phyloP scores from a whole-genome alignment of 2,888 invertebrate species.

The Boloria euphrosyne region DNA sequence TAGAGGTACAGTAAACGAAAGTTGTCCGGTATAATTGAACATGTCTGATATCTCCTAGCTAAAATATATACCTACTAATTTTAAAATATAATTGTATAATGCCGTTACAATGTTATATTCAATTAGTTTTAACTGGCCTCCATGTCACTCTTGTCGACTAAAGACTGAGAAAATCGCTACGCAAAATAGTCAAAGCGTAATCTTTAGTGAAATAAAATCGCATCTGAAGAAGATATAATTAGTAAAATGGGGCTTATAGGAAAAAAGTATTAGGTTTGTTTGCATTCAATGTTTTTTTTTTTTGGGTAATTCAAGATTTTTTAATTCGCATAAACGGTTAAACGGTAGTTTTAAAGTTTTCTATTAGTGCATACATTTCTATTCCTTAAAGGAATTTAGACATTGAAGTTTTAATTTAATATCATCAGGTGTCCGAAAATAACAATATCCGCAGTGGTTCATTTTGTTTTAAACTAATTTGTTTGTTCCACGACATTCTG shows the following conservation, averaged over 20 bases:
- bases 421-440: slow-evolving; percentile 61
- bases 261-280: background rate
- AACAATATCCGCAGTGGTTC: slow-evolving; percentile 30
- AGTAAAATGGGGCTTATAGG: background rate
- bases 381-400: slow-evolving; percentile 2
- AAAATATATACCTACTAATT: slow-evolving; percentile 15
- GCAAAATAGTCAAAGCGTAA: slow-evolving; percentile 53
- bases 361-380: background rate
- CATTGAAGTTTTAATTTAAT: slow-evolving; percentile 52
- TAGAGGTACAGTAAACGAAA: slow-evolving; percentile 49
- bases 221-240: background rate
- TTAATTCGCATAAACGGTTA: background rate
- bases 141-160: slow-evolving; percentile 54
- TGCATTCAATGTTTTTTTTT: background rate
- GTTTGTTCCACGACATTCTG: slow-evolving; percentile 65
- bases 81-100: slow-evolving; percentile 19
- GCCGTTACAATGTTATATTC: slow-evolving; percentile 29
- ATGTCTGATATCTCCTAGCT: background rate
- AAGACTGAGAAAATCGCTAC: slow-evolving; percentile 68
- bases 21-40: slow-evolving; percentile 19
- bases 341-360: background rate
- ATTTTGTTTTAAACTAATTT: slow-evolving; percentile 24
- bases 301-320: background rate
- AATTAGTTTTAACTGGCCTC: slow-evolving; percentile 36
- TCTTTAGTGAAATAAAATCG: slow-evolving; percentile 22